Base-by-base conservation (phyloP, 2,113 vertebrate genomes). In the Callipepla squamata region DNA sequence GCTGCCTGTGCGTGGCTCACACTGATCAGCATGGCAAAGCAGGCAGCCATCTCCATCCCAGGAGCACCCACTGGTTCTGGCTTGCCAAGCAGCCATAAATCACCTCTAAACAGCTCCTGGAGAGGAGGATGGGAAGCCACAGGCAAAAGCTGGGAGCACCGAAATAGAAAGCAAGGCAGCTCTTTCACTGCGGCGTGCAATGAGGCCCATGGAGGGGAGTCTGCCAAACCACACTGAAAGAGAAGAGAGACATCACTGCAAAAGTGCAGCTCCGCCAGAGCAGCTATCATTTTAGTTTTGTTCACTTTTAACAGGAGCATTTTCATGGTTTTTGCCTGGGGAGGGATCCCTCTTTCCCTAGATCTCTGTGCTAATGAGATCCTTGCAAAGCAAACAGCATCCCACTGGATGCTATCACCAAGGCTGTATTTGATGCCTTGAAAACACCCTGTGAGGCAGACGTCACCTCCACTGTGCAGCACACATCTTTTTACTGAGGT, bases 181-280 rank as follows among this genome's bases (percentile, higher is more conserved):
- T 68, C 34, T 59, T 53, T 53, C 12, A 3, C 6, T 55, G 61
- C 34, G 10, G 25, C 0, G 0, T 9, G 62, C 3, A 2, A 11
- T 47, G 70, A n/a, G 74, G 44, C 36, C 44, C 11, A 0, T 65
- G 28, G 47, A 63, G 21, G 28, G 62, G 38, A 40, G 66, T 19
- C 62, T 81, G 55, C 45, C 69, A 45, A 66, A 6, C 32, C 65
- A 4, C 20, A 3, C 32, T 2, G 36, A 84, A 42, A 18, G 4
- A 53, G 59, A 66, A 67, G 58, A 74, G 32, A 16, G 9, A 12
- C 13, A 11, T 6, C 44, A 16, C 0, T 42, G 65, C 61, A 40
- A 30, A 87, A 9, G 45, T 58, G 30, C 22, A 48, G 69, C 12
- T 63, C 1, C 16, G 13, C 32, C 26, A 38, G 57, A 38, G 57